Conservation (phyloP, 2,113 vertebrate species). For the Chionomys nivalis region DNA sequence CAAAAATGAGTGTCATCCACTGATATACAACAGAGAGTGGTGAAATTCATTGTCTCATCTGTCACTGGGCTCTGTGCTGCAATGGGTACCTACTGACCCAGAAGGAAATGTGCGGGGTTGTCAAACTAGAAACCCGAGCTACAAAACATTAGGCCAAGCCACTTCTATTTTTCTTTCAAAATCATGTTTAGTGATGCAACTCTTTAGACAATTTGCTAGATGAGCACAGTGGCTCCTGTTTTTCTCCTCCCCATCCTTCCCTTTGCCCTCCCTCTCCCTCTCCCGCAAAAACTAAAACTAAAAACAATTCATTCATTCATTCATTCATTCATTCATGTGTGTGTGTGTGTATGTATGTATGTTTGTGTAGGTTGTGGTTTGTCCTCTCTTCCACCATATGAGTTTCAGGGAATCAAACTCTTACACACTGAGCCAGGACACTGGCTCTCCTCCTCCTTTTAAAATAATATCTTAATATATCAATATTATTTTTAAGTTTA, state of each 20-base stretch:
- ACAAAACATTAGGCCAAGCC: neutral
- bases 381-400: neutral
- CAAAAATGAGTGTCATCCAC: neutral
- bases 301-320: neutral
- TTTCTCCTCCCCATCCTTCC: fast-evolving
- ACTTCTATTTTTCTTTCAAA: neutral
- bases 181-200: neutral
- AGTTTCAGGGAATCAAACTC: neutral
- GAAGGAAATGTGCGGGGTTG: neutral
- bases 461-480: neutral
- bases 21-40: neutral
- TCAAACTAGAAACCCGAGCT: neutral
- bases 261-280: fast-evolving
- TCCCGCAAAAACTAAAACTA: neutral
- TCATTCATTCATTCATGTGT: neutral
- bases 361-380: neutral
- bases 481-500: neutral
- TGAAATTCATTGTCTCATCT: neutral
- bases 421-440: neutral
- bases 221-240: neutral
- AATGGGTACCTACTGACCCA: neutral
- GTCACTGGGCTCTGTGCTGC: too few relatives aligned
- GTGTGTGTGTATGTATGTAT: neutral
- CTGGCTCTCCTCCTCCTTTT: neutral
- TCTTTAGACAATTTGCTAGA: neutral